Evolutionary conservation across 1,140 invertebrate genomes (phyloP).

Genomic region (Agrypnia vestita): DNA sequence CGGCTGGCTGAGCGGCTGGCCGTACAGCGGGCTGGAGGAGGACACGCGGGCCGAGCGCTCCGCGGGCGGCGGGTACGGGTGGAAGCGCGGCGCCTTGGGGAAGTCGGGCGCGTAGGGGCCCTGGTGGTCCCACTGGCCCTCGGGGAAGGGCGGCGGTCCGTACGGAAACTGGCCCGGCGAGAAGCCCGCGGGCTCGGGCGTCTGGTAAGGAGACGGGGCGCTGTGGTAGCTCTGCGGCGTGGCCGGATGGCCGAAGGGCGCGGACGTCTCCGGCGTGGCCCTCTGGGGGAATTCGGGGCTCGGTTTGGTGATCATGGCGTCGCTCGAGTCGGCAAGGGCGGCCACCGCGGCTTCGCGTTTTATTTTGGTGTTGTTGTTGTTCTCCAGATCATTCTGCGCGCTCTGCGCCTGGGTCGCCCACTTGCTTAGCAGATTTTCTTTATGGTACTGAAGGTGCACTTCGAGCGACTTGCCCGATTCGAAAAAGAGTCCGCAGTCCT

Average conservation of each 20-base stretch:
- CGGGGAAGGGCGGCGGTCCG: slow-evolving; percentile 63
- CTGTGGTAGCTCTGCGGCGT: slow-evolving; percentile 77
- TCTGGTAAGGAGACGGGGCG: slow-evolving; percentile 75
- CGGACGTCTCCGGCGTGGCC: slow-evolving; percentile 73
- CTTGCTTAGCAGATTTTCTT: slow-evolving; percentile 82
- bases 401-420: slow-evolving; percentile 79
- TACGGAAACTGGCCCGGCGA: slow-evolving; percentile 72
- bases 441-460: slow-evolving; percentile 86
- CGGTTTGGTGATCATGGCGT: slow-evolving; percentile 74
- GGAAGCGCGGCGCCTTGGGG: slow-evolving; percentile 71
- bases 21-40: slow-evolving; percentile 78
- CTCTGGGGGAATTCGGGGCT: slow-evolving; percentile 75
- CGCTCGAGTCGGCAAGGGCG: slow-evolving; percentile 77
- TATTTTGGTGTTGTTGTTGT: slow-evolving; percentile 79
- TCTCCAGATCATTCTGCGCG: slow-evolving; percentile 76
- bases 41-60: slow-evolving; percentile 75
- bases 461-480: slow-evolving; percentile 83
- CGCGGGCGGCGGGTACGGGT: slow-evolving; percentile 72
- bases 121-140: slow-evolving; percentile 69
- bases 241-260: slow-evolving; percentile 74
- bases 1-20: slow-evolving; percentile 73
- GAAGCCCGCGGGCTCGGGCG: slow-evolving; percentile 74
- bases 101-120: slow-evolving; percentile 70
- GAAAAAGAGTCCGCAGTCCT: slow-evolving; percentile 82
- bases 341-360: slow-evolving; percentile 71